Base-by-base conservation (phyloP, 2,113 vertebrate species). In the Chaetodon auriga region DNA sequence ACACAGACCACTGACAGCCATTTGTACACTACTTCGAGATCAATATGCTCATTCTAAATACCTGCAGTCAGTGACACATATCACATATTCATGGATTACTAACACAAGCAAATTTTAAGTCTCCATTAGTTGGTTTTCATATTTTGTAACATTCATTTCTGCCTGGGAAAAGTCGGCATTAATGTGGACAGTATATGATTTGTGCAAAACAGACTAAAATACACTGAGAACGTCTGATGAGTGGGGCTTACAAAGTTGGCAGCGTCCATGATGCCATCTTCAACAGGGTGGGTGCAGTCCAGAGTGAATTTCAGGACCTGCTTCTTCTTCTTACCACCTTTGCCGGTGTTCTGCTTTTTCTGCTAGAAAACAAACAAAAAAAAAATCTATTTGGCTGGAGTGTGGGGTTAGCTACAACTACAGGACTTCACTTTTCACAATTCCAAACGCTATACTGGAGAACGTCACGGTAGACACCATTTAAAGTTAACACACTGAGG, bases 251-350 rank as follows among this genome's bases (percentile, higher is more conserved):
- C 98, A 51, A 99, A 99, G 91, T 99, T 99, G 78, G 97, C 97
- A 15, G 98, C 97, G 8, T 99, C 98, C 98, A 99, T 99, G 93
- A 99, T 99, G 21, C 98, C 98, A 94, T 99, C 98, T 92, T 99
- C 98, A 1, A 99, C 98, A 0, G 98, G 98, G 82, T 99, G 98
- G 11, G 98, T 99, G 89, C 98, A 99, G 87, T 99, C 98, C 83
- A 99, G 92, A 0, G 98, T 99, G 83, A 99, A 99, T 82, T 99
- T 99, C 82, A 99, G 85, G 72, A 98, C 94, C 87, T 97, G 98
- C 95, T 99, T 99, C 95, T 99, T 99, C 94, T 97, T 99, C 94
- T 98, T 99, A 53, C 97, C 97, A 88, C 98, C 97, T 91, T 91
- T 91, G 23, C 81, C 80, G 57, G 76, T 72, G 86, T 61, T 88